Evolutionary conservation across 2,113 vertebrate species (phyloP).

Genomic region (Corythoichthys haematopterus): DNA sequence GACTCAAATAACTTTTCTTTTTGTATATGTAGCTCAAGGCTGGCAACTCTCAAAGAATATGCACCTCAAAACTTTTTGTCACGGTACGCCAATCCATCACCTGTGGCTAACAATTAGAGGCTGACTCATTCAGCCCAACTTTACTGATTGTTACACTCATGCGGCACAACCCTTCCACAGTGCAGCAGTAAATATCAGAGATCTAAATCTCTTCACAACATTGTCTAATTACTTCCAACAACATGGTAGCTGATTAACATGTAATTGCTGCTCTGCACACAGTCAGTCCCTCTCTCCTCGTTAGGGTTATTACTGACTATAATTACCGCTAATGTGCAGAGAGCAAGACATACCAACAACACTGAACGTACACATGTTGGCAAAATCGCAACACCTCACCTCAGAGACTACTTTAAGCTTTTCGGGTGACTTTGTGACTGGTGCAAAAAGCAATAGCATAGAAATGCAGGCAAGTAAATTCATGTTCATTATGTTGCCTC

Average conservation of each 20-base stretch:
- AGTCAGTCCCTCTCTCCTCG: conserved; percentile 95
- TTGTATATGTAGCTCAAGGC: no score
- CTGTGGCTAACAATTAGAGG: not conserved
- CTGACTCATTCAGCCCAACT: conserved; percentile 1
- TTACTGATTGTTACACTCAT: conserved; percentile 17
- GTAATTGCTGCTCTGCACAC: conserved; percentile 96
- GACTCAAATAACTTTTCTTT: no score
- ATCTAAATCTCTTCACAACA: conserved; percentile 61
- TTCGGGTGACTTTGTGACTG: conserved; percentile 52
- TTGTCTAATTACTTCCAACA: conserved; percentile 92
- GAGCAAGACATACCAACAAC: conserved; percentile 42
- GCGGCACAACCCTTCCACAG: conserved; percentile 24
- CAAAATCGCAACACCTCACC: conserved; percentile 23
- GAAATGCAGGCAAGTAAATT: conserved; percentile 60
- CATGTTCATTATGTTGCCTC: conserved; percentile 56
- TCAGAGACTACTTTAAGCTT: conserved; percentile 50
- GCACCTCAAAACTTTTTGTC: no score
- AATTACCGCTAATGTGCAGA: conserved; percentile 99
- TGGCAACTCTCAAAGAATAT: no score
- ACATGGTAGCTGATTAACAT: conserved; percentile 99
- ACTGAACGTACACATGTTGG: conserved; percentile 33
- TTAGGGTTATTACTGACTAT: conserved; percentile 98
- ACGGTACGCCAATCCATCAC: no score
- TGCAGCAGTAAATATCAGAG: conserved; percentile 59
- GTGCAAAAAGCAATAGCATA: conserved; percentile 61